These are phyloP conservation scores for Sparidentex hasta DNA, from an alignment of 2,797 vertebrate genomes.

Conservation along the genomic window DNA sequence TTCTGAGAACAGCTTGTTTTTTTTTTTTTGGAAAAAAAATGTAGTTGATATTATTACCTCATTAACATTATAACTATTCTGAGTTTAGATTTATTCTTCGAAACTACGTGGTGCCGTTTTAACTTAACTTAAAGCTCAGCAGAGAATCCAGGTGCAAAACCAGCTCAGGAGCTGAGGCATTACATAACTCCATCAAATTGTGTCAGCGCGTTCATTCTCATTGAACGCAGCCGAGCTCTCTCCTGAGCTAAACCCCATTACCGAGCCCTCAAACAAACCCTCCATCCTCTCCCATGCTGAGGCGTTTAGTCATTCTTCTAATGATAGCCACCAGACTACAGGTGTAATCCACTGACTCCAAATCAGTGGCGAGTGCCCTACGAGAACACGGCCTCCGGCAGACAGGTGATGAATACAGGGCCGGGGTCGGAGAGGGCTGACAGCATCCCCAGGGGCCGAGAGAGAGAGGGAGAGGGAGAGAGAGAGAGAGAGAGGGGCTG, in stretches of 20 bases:
- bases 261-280: slow-evolving; percentile 30
- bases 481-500: slow-evolving; percentile 30
- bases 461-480: too few relatives aligned
- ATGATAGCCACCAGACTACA: slow-evolving; percentile 69
- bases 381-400: slow-evolving; percentile 56
- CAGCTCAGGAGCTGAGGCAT: slow-evolving; percentile 42
- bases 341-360: slow-evolving; percentile 69
- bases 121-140: not conserved
- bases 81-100: too few relatives aligned
- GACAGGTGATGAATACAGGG: slow-evolving; percentile 67
- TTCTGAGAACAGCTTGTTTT: too few relatives aligned
- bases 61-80: too few relatives aligned
- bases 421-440: slow-evolving; percentile 57
- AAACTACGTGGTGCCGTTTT: too few relatives aligned
- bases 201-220: slow-evolving; percentile 50
- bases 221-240: slow-evolving; percentile 42
- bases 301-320: slow-evolving; percentile 66
- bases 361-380: slow-evolving; percentile 43
- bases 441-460: slow-evolving; percentile 56
- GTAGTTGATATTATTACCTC: too few relatives aligned
- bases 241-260: slow-evolving; percentile 53
- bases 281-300: slow-evolving; percentile 35
- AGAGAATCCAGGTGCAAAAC: slow-evolving; percentile 29
- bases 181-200: slow-evolving; percentile 55
- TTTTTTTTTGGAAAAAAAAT: too few relatives aligned